These are phyloP conservation scores for Athalia rosae DNA, from an alignment of 2,888 invertebrate genomes.

Conservation along the genomic window DNA sequence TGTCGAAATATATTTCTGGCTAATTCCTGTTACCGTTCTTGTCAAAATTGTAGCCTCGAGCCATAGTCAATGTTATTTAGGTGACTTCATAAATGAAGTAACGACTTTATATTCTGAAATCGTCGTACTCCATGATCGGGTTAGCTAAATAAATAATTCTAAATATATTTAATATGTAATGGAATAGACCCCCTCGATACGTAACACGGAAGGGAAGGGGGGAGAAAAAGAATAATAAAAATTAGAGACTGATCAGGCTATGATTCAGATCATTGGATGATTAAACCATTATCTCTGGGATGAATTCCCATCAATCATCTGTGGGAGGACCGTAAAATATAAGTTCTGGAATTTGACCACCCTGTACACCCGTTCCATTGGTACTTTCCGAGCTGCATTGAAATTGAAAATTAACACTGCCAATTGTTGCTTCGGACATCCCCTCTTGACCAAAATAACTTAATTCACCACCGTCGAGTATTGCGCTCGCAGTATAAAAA, in stretches of 20 bases:
- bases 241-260: neutral
- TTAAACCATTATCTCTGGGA: constrained; percentile 60
- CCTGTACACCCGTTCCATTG: constrained; percentile 97
- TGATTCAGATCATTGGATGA: constrained; percentile 11
- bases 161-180: too few species aligned
- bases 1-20: neutral
- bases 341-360: constrained; percentile 97
- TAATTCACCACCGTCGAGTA: constrained; percentile 93
- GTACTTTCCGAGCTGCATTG: constrained; percentile 98
- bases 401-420: constrained; percentile 96
- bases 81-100: too few species aligned
- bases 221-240: constrained; percentile 45
- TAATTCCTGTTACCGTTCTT: neutral
- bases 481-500: constrained; percentile 96
- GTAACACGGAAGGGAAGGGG: constrained; percentile 40
- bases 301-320: constrained; percentile 67
- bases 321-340: constrained; percentile 94
- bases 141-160: too few species aligned
- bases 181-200: neutral
- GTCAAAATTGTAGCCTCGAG: neutral
- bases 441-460: constrained; percentile 99
- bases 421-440: constrained; percentile 94
- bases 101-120: too few species aligned
- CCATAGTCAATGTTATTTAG: neutral
- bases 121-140: too few species aligned